Percentiles rank a stretch among this genome's conserved stretches.
Conservation (phyloP, 2,888 invertebrate genomes). For the Sphaerophoria rueppellii region DNA sequence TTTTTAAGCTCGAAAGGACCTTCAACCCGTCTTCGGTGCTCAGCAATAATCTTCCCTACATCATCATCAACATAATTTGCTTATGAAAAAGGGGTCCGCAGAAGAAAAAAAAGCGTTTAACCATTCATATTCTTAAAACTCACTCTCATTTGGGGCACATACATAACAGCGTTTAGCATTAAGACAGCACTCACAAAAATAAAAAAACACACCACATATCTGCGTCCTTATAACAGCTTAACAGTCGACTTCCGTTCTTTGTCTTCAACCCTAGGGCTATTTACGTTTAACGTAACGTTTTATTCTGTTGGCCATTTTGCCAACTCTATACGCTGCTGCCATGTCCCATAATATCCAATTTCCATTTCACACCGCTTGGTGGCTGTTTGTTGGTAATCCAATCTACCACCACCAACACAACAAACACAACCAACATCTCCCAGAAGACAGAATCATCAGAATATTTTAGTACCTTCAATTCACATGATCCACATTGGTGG, state of each 20-base stretch:
- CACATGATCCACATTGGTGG: constrained; percentile 49
- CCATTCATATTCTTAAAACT: constrained; percentile 49
- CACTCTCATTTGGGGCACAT: constrained; percentile 56
- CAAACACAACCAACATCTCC: constrained; percentile 4
- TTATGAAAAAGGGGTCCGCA: constrained; percentile 3
- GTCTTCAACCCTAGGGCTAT: constrained; percentile 60
- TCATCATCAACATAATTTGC: constrained; percentile 60
- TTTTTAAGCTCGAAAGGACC: constrained; percentile 35
- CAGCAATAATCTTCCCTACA: constrained; percentile 50
- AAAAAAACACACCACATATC: constrained; percentile 44
- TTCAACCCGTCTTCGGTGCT: constrained; percentile 49
- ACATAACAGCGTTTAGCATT: not conserved
- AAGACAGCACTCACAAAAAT: not conserved
- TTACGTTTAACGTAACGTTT: constrained; percentile 30
- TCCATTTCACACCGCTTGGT: constrained; percentile 62
- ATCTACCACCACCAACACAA: constrained; percentile 16
- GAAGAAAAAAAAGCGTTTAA: constrained; percentile 40
- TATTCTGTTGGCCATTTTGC: constrained; percentile 69
- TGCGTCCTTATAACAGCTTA: constrained; percentile 57
- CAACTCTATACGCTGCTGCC: constrained; percentile 30
- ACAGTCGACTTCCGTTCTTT: constrained; percentile 73
- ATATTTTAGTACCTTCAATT: constrained; percentile 54
- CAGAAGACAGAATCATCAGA: constrained; percentile 17
- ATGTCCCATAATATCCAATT: constrained; percentile 50
- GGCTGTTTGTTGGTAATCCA: constrained; percentile 41